Evolutionary conservation across 92 coral and sea anemone genomes (phyloP).

Genomic region (Montipora capitata): DNA sequence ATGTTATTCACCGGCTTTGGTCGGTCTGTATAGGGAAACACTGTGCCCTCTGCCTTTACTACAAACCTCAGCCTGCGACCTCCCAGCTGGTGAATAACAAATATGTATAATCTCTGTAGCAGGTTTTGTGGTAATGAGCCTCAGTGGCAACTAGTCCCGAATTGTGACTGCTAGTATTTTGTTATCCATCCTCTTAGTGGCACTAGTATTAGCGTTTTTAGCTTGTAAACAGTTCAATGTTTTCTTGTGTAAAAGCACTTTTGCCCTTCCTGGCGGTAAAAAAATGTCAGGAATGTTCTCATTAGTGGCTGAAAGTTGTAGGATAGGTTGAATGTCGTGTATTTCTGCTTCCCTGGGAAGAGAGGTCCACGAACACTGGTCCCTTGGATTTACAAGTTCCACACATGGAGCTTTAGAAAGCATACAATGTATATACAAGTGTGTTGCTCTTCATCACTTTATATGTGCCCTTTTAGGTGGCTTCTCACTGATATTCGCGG

Average conservation of each 20-base stretch:
- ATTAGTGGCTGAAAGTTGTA: slow-evolving; percentile 26
- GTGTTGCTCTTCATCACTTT: not conserved
- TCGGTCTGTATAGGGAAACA: too few species aligned
- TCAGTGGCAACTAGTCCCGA: too few species aligned
- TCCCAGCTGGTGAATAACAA: too few species aligned
- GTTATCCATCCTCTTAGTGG: slow-evolving; percentile 53
- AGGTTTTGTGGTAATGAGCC: too few species aligned
- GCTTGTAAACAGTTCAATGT: slow-evolving; percentile 21
- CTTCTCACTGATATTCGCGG: not conserved
- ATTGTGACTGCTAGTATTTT: too few species aligned
- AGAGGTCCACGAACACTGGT: slow-evolving; percentile 50
- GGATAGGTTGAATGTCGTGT: slow-evolving; percentile 51
- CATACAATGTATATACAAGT: slow-evolving; percentile 21
- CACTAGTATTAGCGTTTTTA: slow-evolving; percentile 40
- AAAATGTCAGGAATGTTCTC: slow-evolving; percentile 40
- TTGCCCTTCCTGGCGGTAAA: slow-evolving; percentile 35
- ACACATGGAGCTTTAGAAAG: slow-evolving; percentile 24
- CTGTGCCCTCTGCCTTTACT: too few species aligned
- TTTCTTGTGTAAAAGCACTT: slow-evolving; percentile 40
- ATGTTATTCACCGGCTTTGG: too few species aligned
- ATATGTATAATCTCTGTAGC: too few species aligned
- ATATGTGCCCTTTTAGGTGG: not conserved
- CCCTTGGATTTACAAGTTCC: slow-evolving; percentile 53
- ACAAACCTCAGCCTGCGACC: too few species aligned
- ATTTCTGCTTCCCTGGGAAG: slow-evolving; percentile 38